Evolutionary conservation across 2,888 invertebrate species (phyloP).

Genomic region (Oligia strigilis): DNA sequence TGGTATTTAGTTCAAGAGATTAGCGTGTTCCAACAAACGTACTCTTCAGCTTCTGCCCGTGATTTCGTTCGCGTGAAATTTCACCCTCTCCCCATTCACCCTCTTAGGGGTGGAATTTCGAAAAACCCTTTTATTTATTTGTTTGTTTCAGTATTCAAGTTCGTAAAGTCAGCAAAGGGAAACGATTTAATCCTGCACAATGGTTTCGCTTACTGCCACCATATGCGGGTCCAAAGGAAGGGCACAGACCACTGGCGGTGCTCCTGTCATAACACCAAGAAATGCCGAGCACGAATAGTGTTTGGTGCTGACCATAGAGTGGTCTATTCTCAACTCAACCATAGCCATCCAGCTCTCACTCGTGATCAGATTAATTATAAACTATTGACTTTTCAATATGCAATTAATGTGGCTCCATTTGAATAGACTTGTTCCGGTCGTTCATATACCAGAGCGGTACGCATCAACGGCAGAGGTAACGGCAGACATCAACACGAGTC

Average conservation of each 20-base stretch:
- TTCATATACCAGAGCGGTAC: background rate
- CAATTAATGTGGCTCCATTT: constrained; percentile 8
- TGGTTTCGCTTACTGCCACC: constrained; percentile 32
- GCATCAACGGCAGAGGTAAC: background rate
- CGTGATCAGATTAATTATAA: background rate
- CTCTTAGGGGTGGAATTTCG: too few species aligned
- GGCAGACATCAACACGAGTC: background rate
- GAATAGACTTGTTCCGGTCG: background rate
- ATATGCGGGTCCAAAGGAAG: background rate
- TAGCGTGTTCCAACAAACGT: too few species aligned
- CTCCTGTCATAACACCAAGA: constrained; percentile 17
- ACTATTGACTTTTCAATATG: constrained; percentile 13
- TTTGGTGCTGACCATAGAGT: constrained; percentile 14
- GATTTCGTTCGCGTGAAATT: too few species aligned
- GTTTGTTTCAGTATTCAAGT: constrained; percentile 31
- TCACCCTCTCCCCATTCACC: too few species aligned
- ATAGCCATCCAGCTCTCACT: constrained; percentile 31
- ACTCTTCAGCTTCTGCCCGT: too few species aligned
- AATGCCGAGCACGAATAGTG: constrained; percentile 37
- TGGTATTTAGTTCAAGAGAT: too few species aligned
- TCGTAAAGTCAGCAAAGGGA: constrained; percentile 25
- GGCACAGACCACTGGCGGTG: constrained; percentile 39
- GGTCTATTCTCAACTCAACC: constrained; percentile 3
- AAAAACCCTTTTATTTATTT: too few species aligned
- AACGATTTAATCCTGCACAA: constrained; percentile 34